phyloP scores from a whole-genome alignment of 2,888 invertebrate genomes.

The Tolmerus cingulatus region DNA sequence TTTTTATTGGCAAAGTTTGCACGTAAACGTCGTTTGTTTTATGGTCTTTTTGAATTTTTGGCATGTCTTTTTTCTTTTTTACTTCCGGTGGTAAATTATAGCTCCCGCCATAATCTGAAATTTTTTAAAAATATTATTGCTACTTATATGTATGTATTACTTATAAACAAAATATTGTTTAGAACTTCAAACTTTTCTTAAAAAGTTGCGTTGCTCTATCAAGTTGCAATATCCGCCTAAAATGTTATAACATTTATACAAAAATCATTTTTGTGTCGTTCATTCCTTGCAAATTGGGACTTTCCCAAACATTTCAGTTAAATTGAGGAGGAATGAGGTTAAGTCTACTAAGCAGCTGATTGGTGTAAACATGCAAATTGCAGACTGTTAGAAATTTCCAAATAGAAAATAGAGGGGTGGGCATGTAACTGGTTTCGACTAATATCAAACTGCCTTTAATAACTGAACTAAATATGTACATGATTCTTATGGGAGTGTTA shows the following conservation, averaged over 20 bases:
- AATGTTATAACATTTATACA: too few relatives aligned
- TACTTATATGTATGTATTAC: background rate
- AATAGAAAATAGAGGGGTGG: too few relatives aligned
- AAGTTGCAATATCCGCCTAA: too few relatives aligned
- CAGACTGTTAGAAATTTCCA: too few relatives aligned
- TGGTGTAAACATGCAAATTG: background rate
- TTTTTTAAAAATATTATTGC: background rate
- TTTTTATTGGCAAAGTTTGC: slow-evolving; percentile 47
- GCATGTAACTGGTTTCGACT: too few relatives aligned
- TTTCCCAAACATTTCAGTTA: background rate
- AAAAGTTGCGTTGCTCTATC: too few relatives aligned
- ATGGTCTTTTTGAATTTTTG: background rate
- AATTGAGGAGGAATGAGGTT: background rate
- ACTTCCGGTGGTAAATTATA: slow-evolving; percentile 37
- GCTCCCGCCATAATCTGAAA: slow-evolving; percentile 48
- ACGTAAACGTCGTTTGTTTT: slow-evolving; percentile 12
- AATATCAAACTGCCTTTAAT: too few relatives aligned
- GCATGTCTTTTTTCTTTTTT: background rate
- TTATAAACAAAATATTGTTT: background rate
- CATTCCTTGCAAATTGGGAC: background rate
- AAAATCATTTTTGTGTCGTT: background rate
- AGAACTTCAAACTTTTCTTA: too few relatives aligned
- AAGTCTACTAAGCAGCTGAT: background rate
- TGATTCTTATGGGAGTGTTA: too few relatives aligned
- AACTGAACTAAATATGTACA: too few relatives aligned